Evolutionary conservation across 2,888 invertebrate genomes (phyloP).

Genomic region (Itoplectis maculator): DNA sequence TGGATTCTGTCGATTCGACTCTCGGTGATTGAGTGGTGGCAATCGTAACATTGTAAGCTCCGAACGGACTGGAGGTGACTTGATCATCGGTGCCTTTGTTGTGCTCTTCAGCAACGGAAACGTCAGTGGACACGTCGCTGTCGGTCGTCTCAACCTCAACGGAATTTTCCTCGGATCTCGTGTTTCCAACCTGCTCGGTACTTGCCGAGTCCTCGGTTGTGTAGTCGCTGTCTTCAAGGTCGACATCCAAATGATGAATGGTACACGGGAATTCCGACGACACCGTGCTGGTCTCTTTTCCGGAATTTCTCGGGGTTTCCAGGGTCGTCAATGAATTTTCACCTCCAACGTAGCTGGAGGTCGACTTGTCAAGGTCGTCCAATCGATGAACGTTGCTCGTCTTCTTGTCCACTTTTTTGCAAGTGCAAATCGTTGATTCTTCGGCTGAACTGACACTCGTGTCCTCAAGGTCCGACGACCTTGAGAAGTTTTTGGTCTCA

Average conservation of each 20-base stretch:
- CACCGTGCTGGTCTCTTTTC: constrained; percentile 17
- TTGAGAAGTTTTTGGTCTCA: too few relatives aligned
- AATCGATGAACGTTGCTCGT: neutral
- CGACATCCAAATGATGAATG: constrained; percentile 17
- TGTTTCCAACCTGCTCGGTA: neutral
- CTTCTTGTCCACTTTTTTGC: constrained; percentile 27
- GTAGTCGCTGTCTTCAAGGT: neutral
- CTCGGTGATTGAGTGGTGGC: neutral
- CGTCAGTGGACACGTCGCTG: neutral
- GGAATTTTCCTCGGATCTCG: neutral
- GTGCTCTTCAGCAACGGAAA: neutral
- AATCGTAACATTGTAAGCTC: neutral
- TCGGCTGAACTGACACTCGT: neutral
- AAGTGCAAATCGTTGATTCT: constrained; percentile 43
- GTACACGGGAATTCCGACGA: neutral
- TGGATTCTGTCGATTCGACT: neutral
- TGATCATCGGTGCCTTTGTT: neutral
- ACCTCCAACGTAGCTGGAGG: neutral
- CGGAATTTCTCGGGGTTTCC: neutral
- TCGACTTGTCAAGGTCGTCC: neutral
- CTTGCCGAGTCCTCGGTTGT: neutral
- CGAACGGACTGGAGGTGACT: neutral
- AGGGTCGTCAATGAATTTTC: constrained; percentile 30
- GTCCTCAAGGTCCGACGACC: constrained; percentile 5
- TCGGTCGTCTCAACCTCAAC: neutral